phyloP scores from a whole-genome alignment of 2,888 invertebrate genomes.

The Fissipunctia ypsillon region DNA sequence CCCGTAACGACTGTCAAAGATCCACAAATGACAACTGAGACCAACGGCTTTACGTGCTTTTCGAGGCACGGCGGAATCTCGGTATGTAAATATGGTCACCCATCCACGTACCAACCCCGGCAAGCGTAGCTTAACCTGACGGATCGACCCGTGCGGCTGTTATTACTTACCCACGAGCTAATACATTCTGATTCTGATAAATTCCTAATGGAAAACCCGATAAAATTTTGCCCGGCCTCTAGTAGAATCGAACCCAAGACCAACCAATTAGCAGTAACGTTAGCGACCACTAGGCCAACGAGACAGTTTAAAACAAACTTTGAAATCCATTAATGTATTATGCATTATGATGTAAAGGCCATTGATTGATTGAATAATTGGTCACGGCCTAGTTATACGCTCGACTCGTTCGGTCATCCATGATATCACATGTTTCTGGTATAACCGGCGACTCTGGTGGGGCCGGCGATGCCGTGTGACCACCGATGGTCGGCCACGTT shows the following conservation, averaged over 20 bases:
- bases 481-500: not conserved
- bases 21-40: too few relatives aligned
- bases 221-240: not conserved
- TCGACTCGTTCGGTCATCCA: conserved; percentile 29
- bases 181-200: too few relatives aligned
- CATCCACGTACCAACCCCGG: too few relatives aligned
- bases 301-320: not conserved
- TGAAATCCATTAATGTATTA: conserved; percentile 7
- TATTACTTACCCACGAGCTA: too few relatives aligned
- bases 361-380: conserved; percentile 48
- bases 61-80: too few relatives aligned
- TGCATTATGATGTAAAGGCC: conserved; percentile 43
- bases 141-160: too few relatives aligned
- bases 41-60: too few relatives aligned
- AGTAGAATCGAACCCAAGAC: not conserved
- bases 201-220: not conserved
- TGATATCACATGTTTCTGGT: conserved; percentile 23
- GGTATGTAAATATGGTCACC: too few relatives aligned
- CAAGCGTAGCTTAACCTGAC: too few relatives aligned
- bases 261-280: too few relatives aligned
- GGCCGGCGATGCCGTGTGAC: not conserved
- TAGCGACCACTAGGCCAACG: not conserved
- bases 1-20: too few relatives aligned
- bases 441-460: conserved; percentile 6
- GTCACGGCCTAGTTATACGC: conserved; percentile 10